Conservation (phyloP, 2,797 vertebrate species). For the Sarcoramphus papa region DNA sequence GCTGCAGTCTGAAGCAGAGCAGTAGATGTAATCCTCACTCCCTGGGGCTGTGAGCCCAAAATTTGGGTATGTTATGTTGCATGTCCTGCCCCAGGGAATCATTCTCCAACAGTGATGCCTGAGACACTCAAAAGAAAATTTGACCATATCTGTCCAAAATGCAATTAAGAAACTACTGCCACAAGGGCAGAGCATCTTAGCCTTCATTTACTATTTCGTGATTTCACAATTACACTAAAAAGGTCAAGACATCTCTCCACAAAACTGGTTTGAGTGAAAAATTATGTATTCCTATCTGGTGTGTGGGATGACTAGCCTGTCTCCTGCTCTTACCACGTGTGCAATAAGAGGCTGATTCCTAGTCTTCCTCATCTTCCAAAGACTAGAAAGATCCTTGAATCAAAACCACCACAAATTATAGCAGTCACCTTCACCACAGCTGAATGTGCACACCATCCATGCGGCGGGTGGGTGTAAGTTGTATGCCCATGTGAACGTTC, state of each 20-base stretch:
- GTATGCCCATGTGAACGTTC: neutral
- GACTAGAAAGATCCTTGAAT: neutral
- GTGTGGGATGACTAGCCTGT: neutral
- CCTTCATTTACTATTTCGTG: neutral
- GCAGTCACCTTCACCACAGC: neutral
- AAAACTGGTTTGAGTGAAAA: neutral
- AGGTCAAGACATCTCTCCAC: neutral
- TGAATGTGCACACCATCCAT: neutral
- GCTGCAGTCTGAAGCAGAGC: neutral
- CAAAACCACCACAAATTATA: neutral
- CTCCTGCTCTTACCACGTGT: neutral
- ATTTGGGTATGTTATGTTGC: neutral
- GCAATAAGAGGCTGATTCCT: neutral
- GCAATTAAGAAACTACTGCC: neutral
- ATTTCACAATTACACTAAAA: neutral
- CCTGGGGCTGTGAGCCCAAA: neutral
- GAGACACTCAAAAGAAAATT: neutral
- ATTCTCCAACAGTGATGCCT: neutral
- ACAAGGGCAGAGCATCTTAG: neutral
- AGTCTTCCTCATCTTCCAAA: neutral
- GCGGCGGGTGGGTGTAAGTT: neutral
- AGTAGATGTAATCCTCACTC: neutral
- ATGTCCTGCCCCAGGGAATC: neutral
- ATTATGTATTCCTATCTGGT: neutral
- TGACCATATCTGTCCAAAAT: neutral